Conservation (phyloP, 2,113 vertebrate species). For the Saimiri boliviensis region DNA sequence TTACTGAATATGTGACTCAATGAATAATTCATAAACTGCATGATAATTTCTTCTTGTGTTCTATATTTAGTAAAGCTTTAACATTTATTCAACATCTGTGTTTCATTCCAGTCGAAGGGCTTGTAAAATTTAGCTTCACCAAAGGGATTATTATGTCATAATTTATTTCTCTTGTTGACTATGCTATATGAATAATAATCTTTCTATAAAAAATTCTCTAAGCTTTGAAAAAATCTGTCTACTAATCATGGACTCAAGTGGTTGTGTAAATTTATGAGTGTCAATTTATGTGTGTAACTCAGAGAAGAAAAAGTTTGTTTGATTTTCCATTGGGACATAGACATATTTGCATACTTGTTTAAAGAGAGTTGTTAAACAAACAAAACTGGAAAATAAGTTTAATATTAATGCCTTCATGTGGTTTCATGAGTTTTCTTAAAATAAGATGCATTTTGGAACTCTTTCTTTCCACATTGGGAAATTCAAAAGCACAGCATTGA, state of each 20-base stretch:
- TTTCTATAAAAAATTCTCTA: not conserved
- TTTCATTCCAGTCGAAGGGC: slow-evolving; percentile 24
- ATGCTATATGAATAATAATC: slow-evolving; percentile 18
- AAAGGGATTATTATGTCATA: slow-evolving; percentile 19
- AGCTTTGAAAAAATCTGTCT: not conserved
- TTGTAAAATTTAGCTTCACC: slow-evolving; percentile 43
- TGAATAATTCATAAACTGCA: slow-evolving; percentile 45
- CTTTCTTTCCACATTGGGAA: not conserved
- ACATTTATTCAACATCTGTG: slow-evolving; percentile 43
- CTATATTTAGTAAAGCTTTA: slow-evolving; percentile 44
- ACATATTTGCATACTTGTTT: not conserved
- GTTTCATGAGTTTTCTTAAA: not conserved
- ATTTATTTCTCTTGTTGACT: slow-evolving; percentile 34
- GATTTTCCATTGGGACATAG: not conserved
- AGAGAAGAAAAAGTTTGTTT: not conserved
- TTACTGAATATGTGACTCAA: not conserved
- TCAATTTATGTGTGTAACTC: not conserved
- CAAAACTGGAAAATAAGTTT: not conserved
- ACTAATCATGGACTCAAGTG: not conserved
- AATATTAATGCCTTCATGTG: not conserved
- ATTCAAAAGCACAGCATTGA: not conserved
- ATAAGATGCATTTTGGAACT: not conserved
- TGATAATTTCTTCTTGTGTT: slow-evolving; percentile 35
- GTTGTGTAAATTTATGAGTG: not conserved
- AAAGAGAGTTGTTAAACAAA: not conserved